Evolutionary conservation across 2,888 invertebrate species (phyloP), one percentile per base, ranked within the genome.

Genomic region (Ceraclea dissimilis): DNA sequence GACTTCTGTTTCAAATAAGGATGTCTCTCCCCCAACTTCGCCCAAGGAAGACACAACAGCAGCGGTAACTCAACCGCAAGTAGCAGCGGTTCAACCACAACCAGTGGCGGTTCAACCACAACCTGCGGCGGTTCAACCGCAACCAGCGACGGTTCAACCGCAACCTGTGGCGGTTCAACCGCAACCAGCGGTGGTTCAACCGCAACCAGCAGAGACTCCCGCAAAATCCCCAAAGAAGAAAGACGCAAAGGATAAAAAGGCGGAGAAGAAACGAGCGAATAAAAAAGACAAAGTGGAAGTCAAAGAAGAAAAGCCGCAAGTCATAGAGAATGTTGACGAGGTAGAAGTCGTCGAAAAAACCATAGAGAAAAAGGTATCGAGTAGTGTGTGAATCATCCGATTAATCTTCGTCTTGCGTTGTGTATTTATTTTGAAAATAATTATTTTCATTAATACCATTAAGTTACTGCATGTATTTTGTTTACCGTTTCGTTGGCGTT

Each of bases 211-310:
- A 17, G 51, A 53, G 21, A 46, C 51, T 13, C 22, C 34, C 18
- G 31, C 18, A n/a, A 51, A 59, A 56, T 17, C 65, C 39, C 63
- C 61, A 51, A 68, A 67, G 50, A 65, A 65, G n/a, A 70, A 70
- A 65, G 39, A 39, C 13, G 39, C n/a, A 2, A 39, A 39, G 39
- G 70, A 71, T 51, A 70, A 71, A 64, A 70, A 71, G 61, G 67
- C 69, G 19, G 70, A 71, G 60, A 71, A 69, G 63, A 70, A 66
- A 26, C 50, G 56, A 22, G 55, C 55, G 2, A 56, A 60, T 46
- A 58, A 58, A 34, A 52, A 55, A 52, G 55, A 58, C 17, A 55
- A 52, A 51, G 57, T 26, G 56, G 66, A 67, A 51, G 66, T 63
- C 62, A 67, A 65, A 63, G 60, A 62, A 55, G 65, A 63, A 64